Base-by-base conservation (phyloP, 2,797 vertebrate species). In the Jordanella pulchra region DNA sequence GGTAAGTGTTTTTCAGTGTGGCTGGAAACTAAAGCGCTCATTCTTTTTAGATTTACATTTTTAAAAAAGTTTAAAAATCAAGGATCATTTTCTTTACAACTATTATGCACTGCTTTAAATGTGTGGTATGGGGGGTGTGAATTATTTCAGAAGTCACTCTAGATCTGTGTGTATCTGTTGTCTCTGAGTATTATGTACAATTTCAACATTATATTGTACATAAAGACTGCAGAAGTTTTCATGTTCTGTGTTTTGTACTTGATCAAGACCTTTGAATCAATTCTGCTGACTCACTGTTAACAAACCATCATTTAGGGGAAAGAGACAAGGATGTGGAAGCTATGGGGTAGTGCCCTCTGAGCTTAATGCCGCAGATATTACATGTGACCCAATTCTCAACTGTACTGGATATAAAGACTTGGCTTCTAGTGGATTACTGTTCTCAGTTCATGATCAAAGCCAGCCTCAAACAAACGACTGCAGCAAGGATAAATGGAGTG, bases 341-440 rank as follows among this genome's bases (percentile, higher is more conserved):
- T 87, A 86, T 70, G 77, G 87, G 82, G 85, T 84, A 80, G 76
- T 15, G 65, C 77, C 83, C 77, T 10, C 51, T 75, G 71, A 79
- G 83, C 82, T 79, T 30, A 70, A 79, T 76, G 88, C 79, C 83
- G 71, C 70, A 84, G 72, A 81, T 84, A 89, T 85, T 85, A 87
- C 71, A 79, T 87, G 89, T 75, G 92, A 92, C 91, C 92, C 85
- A 89, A 79, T 91, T 92, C 82, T 88, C 77, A 77, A 75, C 86
- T 88, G 90, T 91, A 86, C 90, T 81, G 91, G 88, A 87, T 90
- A 89, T 87, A 87, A 86, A 91, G 82, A 84, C 86, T 92, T 88
- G 84, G 81, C 84, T 89, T 91, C 84, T 75, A 86, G 80, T 89
- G 85, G 86, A 90, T 89, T 83, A 87, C 80, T 87, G 86, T 89